Base-by-base conservation (phyloP, 2,113 vertebrate species). In the Leptobrachium leishanense region DNA sequence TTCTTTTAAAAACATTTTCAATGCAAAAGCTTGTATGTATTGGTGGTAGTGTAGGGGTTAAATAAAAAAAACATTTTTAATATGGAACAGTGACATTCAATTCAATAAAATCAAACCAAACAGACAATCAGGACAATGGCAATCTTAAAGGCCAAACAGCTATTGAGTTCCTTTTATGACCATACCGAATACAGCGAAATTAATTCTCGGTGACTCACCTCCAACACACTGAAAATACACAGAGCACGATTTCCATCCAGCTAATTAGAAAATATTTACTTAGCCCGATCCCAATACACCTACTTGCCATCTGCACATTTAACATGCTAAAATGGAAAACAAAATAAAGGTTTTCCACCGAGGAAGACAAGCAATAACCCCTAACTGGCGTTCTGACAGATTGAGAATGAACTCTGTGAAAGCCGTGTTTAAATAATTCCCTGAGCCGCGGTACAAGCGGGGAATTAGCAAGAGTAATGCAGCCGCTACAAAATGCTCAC, bases 261-360 rank as follows among this genome's bases (percentile, higher is more conserved):
- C 66, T 46, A 77, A 77, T 77, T 77, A 77, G 66, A 77, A 77
- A 77, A 77, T 77, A 77, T 77, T 77, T 77, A 77, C 75, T 70
- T 77, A 69, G 75, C 66, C 54, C 62, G 69, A 77, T 77, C 75
- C 75, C 75, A 77, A 70, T 77, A 77, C 75, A 77, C 75, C 75
- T 77, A 77, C 75, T 46, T 77, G 57, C 75, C 75, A 77, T 77
- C 75, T 77, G 75, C 42, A 59, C 75, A 77, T 43, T 43, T 50
- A 55, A 69, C 66, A 69, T 77, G 66, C 31, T 77, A 55, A 70
- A 77, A 77, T 44, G 75, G 67, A 77, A 77, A 76, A 46, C 13
- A 39, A 62, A 59, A 7, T 64, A 7, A 68, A 59, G 15, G 75
- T 57, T 41, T 77, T 69, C 54, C 65, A 69, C 54, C 8, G 13